Conservation (phyloP, 2,797 vertebrate species). For the Triplophysa bombifrons region DNA sequence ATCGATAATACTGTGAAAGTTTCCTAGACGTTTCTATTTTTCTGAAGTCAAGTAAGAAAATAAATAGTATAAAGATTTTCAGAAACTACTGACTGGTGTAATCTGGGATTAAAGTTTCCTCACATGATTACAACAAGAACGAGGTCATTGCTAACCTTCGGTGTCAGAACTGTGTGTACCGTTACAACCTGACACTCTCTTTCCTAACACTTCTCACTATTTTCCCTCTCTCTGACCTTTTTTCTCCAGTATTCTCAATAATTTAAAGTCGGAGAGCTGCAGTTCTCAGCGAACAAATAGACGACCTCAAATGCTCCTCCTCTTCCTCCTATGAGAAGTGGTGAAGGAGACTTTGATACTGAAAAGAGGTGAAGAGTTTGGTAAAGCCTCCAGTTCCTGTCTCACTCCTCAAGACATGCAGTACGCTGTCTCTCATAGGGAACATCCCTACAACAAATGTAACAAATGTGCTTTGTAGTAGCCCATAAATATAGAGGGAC, state of each 20-base stretch:
- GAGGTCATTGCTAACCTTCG: conserved; percentile 11
- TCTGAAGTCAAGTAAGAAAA: not conserved
- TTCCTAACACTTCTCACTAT: conserved; percentile 60
- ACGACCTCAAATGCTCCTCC: conserved; percentile 50
- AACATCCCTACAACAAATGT: not conserved
- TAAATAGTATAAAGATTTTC: not conserved
- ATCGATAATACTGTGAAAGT: not conserved
- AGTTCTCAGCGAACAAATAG: conserved; percentile 52
- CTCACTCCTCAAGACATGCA: not conserved
- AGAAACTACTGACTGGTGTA: not conserved
- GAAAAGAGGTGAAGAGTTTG: not conserved
- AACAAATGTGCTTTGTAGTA: not conserved
- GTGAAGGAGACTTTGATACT: conserved; percentile 43
- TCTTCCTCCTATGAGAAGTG: conserved; percentile 49
- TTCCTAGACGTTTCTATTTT: not conserved
- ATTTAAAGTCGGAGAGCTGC: conserved; percentile 65
- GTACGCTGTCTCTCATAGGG: not conserved
- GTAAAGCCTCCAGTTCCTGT: not conserved
- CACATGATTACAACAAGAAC: not conserved
- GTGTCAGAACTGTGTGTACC: conserved; percentile 27
- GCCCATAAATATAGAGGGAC: too few species aligned
- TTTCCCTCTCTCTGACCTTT: conserved; percentile 56
- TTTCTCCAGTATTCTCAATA: conserved; percentile 70
- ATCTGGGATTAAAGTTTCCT: not conserved
- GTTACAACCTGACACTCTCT: conserved; percentile 38